phyloP scores from a whole-genome alignment of 2,888 invertebrate species.

The Ophion ellenae region DNA sequence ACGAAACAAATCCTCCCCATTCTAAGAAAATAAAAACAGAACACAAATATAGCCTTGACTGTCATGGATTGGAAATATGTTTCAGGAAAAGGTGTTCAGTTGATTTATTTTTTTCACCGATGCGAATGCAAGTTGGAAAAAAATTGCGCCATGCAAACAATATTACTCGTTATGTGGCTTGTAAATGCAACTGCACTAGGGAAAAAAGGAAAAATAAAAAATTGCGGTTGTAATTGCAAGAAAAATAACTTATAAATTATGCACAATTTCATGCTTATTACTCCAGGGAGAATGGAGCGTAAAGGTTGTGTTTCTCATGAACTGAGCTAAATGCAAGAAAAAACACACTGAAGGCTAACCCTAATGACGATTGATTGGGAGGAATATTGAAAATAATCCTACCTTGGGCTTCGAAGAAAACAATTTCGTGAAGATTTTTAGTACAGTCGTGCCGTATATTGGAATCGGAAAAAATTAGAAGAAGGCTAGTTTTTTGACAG shows the following conservation, averaged over 20 bases:
- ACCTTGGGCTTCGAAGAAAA: not conserved
- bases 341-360: not conserved
- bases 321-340: not conserved
- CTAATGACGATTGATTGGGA: not conserved
- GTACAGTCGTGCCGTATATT: too few species aligned
- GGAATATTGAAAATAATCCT: slow-evolving; percentile 7
- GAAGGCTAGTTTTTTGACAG: too few species aligned
- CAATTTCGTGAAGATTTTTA: too few species aligned
- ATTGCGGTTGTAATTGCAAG: not conserved
- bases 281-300: not conserved
- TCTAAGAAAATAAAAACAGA: not conserved
- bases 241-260: not conserved
- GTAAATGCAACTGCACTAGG: not conserved
- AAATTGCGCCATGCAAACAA: slow-evolving; percentile 8
- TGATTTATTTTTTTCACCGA: not conserved
- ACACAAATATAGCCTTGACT: not conserved
- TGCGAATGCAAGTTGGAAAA: not conserved
- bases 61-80: not conserved
- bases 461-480: too few species aligned
- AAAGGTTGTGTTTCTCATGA: not conserved
- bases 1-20: slow-evolving; percentile 1
- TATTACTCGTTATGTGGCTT: not conserved
- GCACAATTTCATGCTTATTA: not conserved
- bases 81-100: not conserved
- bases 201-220: not conserved